Evolutionary conservation across 2,113 vertebrate species (phyloP), one percentile per base, ranked within the genome.

Genomic region (Elanus axillaris): DNA sequence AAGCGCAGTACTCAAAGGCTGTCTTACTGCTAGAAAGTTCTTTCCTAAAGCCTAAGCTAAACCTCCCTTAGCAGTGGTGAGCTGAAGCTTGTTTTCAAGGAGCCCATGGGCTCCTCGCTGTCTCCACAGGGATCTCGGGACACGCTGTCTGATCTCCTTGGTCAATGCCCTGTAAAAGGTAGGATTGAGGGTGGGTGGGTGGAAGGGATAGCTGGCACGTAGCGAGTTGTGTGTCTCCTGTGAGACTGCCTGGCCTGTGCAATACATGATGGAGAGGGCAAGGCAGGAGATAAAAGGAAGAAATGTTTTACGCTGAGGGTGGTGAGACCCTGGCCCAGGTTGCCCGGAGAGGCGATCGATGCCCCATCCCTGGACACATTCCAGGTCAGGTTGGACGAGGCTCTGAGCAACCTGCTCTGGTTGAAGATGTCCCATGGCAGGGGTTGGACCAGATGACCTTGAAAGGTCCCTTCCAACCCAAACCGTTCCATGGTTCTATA

Each of bases 121-220:
- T 34, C 43, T 48, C 36, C 55, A 5, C 18, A 42, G 38, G 45
- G 67, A 50, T 26, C 55, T 23, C 2, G 2, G 55, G 55, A 60
- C 18, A 21, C 91, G 87, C 8, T 96, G 94, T 21, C 96, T 96
- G 48, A 99, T 99, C 31, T 98, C 98, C 75, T 97, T 98, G 27
- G 98, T 98, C 25, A 98, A 94, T 17, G 98, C 96, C 2, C 98
- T 98, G 5, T 98, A 98, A 88, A 98, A 98, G 81, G 98, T 34
- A 9, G 98, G 98, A 85, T 98, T 98, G 76, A 98, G 59, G 2
- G 98, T 95, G 10, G 98, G 98, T 0, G 98, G 99, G 19, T 98
- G 91, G 48, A 99, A 91, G 21, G 98, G 98, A 81, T 98, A 99
- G 50, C 97, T 67, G 45, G 98, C 90, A 0, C 98, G 98, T 89